These are phyloP conservation scores for Buceros bicornis DNA, from an alignment of 2,797 vertebrate species.

Conservation along the genomic window DNA sequence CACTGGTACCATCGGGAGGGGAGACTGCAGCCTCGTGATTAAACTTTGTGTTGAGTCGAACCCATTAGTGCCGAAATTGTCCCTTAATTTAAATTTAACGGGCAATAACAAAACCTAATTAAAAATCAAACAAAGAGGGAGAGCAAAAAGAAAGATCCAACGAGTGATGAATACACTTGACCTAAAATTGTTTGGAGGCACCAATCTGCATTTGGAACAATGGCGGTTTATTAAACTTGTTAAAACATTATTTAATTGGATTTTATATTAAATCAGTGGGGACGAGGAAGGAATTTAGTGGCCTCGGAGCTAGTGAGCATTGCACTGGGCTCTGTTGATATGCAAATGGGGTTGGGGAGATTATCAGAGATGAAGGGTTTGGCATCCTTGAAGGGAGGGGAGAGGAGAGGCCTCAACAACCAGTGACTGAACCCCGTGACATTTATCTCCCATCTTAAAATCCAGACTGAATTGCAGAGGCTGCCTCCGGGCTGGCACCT, in stretches of 20 bases:
- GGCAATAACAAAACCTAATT: neutral
- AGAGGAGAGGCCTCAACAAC: neutral
- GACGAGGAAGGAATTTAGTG: neutral
- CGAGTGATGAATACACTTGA: neutral
- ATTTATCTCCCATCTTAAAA: neutral
- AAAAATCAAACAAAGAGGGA: neutral
- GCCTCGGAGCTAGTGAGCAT: neutral
- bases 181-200: neutral
- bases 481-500: neutral
- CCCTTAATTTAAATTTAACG: neutral
- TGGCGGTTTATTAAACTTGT: neutral
- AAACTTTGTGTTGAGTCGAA: neutral
- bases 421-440: neutral
- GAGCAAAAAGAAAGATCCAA: neutral
- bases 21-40: neutral
- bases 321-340: neutral
- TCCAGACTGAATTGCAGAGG: neutral
- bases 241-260: neutral
- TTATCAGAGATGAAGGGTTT: neutral
- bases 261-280: neutral
- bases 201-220: neutral
- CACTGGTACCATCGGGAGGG: fast-evolving
- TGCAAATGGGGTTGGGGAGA: neutral
- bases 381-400: neutral
- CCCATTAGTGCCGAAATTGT: neutral